These are phyloP conservation scores for Cheilosia vernalis DNA, from an alignment of 2,888 invertebrate species.

Conservation along the genomic window DNA sequence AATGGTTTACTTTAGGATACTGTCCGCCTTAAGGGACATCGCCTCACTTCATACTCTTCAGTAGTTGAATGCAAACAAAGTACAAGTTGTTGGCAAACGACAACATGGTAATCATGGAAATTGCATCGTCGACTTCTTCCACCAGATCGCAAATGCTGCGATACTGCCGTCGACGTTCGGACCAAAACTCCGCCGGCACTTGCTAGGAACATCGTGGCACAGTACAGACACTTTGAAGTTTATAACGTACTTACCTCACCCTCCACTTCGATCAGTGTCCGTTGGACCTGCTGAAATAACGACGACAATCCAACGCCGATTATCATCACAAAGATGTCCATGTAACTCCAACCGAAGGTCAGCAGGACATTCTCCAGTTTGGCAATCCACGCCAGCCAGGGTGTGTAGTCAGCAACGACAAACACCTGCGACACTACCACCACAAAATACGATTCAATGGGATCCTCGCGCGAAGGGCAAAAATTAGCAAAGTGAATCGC, in stretches of 20 bases:
- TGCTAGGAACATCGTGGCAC: constrained; percentile 63
- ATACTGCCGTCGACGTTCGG: constrained; percentile 84
- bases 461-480: constrained; percentile 79
- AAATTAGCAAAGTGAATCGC: constrained; percentile 79
- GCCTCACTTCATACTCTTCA: constrained; percentile 84
- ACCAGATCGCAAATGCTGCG: constrained; percentile 84
- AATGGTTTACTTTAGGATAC: too few species aligned
- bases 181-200: constrained; percentile 83
- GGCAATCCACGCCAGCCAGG: constrained; percentile 80
- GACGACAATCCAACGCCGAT: constrained; percentile 88
- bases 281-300: constrained; percentile 86
- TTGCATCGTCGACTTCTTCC: constrained; percentile 83
- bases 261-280: constrained; percentile 82
- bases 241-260: constrained; percentile 81
- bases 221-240: too few species aligned
- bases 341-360: constrained; percentile 90
- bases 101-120: constrained; percentile 84
- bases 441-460: constrained; percentile 80
- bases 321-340: constrained; percentile 88
- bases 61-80: constrained; percentile 85
- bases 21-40: neutral
- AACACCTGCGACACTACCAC: constrained; percentile 78
- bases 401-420: constrained; percentile 78
- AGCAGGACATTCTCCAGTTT: constrained; percentile 85
- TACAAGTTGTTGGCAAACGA: constrained; percentile 86